Base-by-base conservation (phyloP, 1,140 invertebrate genomes). In the Aphelenchoides besseyi region DNA sequence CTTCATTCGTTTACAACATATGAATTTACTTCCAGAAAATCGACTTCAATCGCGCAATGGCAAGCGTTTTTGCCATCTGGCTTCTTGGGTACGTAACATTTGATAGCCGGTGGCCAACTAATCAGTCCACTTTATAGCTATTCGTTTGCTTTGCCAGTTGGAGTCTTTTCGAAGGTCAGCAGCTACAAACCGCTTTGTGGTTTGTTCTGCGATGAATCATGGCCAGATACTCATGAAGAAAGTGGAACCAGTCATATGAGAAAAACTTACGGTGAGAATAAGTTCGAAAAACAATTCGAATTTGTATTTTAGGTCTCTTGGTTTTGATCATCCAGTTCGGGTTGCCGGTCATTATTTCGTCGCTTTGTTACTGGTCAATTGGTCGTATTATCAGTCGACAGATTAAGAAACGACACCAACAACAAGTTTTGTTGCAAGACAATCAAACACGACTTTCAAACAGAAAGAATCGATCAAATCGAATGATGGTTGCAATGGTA, bases 281-380 rank as follows among this genome's bases (percentile, higher is more conserved):
- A 33, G 16, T 16, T n/a, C 29, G 5, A 29, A 1, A 53, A 1
- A 1, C 36, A n/a, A 18, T 66, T 18, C 12, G 26, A 37, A 29
- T 53, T 53, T 66, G 12, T 18, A 41, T 53, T 66, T 66, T 29
- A 66, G 63, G 63, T 12, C 41, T 82, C 5, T 57, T 72, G 9
- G 81, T 82, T 16, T 70, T 82, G 70, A 57, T 82, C 2, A 63
- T 82, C 26, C 81, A 82, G 59, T 82, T 82, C 52, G 81, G 82
- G 18, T 57, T 82, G 36, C 81, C 81, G 9, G 71, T 79, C 26
- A 32, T 84, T 16, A 82, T 82, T 3, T 81, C 78, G 8, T 79
- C 82, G 12, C 48, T 83, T 12, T 83, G 81, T 66, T 83, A 83
- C 66, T 74, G 63, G 57, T 54, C 57, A 36, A 84, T 83, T 55